A percentile compares a stretch with the other conserved stretches of the same genome.
These are phyloP conservation scores for Drosophila pseudotalamancana DNA, from an alignment of 2,888 invertebrate genomes.

Conservation along the genomic window DNA sequence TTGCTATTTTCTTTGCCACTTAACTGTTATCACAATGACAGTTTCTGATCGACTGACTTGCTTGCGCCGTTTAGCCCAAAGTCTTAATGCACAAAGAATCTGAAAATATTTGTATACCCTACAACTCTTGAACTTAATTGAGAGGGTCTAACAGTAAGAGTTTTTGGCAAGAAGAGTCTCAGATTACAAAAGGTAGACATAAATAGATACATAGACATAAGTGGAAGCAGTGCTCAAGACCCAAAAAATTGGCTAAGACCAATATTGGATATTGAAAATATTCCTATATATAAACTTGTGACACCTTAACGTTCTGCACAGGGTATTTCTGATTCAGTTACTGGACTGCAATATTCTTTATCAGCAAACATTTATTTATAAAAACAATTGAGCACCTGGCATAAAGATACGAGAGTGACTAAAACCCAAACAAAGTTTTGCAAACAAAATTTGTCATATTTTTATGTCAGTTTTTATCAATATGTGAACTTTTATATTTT, in stretches of 20 bases:
- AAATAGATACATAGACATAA: too few species aligned
- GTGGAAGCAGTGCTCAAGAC: too few species aligned
- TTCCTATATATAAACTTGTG: too few species aligned
- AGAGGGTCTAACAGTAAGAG: background rate
- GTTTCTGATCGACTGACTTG: conserved; percentile 10
- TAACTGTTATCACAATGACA: conserved; percentile 7
- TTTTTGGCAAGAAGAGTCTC: too few species aligned
- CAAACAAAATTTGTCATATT: conserved; percentile 12
- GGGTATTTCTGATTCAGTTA: background rate
- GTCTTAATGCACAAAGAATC: background rate
- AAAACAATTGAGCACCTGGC: background rate
- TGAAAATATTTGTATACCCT: conserved; percentile 1
- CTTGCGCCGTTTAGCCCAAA: background rate
- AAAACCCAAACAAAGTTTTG: conserved; percentile 13
- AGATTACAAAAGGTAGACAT: too few species aligned
- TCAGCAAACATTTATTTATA: conserved; percentile 1
- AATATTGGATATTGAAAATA: too few species aligned
- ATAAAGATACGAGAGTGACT: conserved; percentile 25
- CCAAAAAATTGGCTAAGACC: too few species aligned
- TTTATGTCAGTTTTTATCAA: conserved; percentile 5
- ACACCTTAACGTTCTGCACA: background rate
- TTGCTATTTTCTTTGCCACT: background rate
- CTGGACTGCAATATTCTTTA: background rate
- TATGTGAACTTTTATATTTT: conserved; percentile 1
- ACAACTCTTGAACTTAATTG: rapidly evolving